Percentiles rank a stretch among this genome's conserved stretches.
Evolutionary conservation across 2,888 invertebrate genomes (phyloP).

Genomic region (Alsophila aescularia): DNA sequence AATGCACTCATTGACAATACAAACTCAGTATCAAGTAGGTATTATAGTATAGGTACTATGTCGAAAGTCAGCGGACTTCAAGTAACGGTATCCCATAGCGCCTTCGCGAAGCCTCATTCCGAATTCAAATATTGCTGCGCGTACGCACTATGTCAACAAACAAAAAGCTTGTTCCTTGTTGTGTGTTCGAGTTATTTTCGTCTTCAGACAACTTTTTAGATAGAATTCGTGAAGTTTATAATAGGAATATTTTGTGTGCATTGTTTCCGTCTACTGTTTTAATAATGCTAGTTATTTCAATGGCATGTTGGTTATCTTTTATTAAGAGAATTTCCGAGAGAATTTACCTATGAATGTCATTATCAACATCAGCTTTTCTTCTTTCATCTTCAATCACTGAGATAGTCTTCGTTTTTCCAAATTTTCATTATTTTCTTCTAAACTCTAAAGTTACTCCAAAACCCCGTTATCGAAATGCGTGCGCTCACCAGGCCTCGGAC

Average conservation of each 20-base stretch:
- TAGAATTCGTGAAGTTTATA: conserved; percentile 27
- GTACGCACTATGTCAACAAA: conserved; percentile 64
- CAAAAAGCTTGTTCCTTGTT: conserved; percentile 51
- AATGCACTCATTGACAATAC: conserved; percentile 10
- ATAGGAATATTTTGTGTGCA: conserved; percentile 3
- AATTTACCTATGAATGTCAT: not conserved
- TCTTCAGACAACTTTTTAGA: conserved; percentile 30
- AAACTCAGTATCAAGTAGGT: conserved; percentile 1
- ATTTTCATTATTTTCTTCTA: not conserved
- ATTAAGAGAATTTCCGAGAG: not conserved
- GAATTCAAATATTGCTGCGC: conserved; percentile 65
- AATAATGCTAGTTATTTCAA: not conserved
- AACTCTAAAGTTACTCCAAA: not conserved
- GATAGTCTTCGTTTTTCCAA: too few species aligned
- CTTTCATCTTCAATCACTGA: too few species aligned
- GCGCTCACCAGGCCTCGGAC: conserved; percentile 37
- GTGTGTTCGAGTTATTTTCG: conserved; percentile 32
- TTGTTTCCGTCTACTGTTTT: not conserved
- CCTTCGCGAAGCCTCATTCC: conserved; percentile 69
- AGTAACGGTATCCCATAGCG: conserved; percentile 71
- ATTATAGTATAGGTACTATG: conserved; percentile 4
- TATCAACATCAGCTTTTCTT: not conserved
- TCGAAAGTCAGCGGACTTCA: conserved; percentile 61
- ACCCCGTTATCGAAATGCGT: conserved; percentile 51
- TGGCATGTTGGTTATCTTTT: not conserved